Conservation (phyloP, 30 jellyfish, hydroid and myxozoan genomes). For the Chironex yamaguchii region DNA sequence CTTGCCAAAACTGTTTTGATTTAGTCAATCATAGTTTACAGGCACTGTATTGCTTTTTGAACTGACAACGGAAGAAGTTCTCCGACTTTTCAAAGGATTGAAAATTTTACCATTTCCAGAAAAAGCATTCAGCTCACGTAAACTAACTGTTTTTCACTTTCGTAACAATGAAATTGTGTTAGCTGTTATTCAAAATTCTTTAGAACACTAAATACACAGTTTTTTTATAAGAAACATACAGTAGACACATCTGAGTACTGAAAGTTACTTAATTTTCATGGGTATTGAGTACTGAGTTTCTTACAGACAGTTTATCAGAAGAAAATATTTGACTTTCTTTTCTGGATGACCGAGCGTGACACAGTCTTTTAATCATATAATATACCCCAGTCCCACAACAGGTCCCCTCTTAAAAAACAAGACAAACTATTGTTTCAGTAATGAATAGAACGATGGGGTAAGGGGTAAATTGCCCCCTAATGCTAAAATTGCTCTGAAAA, state of each 20-base stretch:
- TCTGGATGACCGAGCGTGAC: not conserved
- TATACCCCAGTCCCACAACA: conserved; percentile 25
- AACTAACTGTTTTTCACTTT: conserved; percentile 14
- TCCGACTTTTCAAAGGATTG: conserved; percentile 27
- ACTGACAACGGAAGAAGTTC: conserved; percentile 18
- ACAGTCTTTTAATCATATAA: conserved; percentile 11
- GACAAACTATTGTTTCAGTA: not conserved
- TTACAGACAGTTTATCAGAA: too few species aligned
- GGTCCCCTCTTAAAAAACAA: not conserved
- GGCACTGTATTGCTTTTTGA: conserved; percentile 45
- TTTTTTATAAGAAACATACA: not conserved
- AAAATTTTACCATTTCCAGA: conserved; percentile 31
- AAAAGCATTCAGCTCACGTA: conserved; percentile 31
- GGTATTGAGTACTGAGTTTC: too few species aligned
- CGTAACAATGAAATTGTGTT: conserved; percentile 33
- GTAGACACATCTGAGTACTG: conserved; percentile 4
- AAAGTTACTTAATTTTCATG: too few species aligned
- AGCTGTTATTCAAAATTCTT: conserved; percentile 24
- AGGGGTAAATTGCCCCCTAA: too few species aligned
- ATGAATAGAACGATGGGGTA: too few species aligned
- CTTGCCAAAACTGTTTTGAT: conserved; percentile 26
- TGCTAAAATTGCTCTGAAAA: not conserved
- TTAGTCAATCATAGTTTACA: conserved; percentile 36
- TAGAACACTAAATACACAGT: conserved; percentile 22
- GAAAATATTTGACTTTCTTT: too few species aligned